Evolutionary conservation across 2,797 vertebrate species (phyloP).

Genomic region (Salmo trutta): DNA sequence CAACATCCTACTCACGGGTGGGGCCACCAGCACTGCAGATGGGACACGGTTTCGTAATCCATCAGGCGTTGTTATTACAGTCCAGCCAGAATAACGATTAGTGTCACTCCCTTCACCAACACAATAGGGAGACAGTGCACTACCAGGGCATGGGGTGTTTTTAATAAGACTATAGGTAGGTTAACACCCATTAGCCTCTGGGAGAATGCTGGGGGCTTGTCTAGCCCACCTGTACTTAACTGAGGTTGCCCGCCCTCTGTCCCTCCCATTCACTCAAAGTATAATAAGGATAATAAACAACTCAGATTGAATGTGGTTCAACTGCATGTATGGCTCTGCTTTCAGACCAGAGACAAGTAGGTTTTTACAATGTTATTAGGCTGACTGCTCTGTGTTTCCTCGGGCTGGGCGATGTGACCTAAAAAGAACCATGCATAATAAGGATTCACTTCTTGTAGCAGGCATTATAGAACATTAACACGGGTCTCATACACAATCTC

Average conservation of each 20-base stretch:
- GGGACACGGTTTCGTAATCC: neutral
- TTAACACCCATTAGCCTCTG: slow-evolving; percentile 11
- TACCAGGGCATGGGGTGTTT: neutral
- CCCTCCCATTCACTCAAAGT: neutral
- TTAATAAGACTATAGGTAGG: neutral
- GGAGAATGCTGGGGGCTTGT: neutral
- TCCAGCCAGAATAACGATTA: neutral
- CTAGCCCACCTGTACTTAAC: neutral
- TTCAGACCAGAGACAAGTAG: neutral
- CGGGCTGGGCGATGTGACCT: no score
- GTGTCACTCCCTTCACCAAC: slow-evolving; percentile 30
- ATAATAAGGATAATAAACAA: neutral
- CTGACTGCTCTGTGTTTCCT: neutral
- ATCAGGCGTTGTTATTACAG: neutral
- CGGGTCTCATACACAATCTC: no score
- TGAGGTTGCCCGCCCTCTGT: neutral
- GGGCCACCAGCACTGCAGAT: neutral
- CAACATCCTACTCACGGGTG: neutral
- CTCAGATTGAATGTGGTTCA: no score
- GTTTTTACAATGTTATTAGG: neutral
- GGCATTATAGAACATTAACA: no score
- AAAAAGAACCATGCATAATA: no score
- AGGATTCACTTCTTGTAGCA: no score
- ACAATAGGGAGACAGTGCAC: slow-evolving; percentile 2
- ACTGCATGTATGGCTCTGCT: neutral